Conservation (phyloP, 2,797 vertebrate genomes). For the Galagoides demidoff region DNA sequence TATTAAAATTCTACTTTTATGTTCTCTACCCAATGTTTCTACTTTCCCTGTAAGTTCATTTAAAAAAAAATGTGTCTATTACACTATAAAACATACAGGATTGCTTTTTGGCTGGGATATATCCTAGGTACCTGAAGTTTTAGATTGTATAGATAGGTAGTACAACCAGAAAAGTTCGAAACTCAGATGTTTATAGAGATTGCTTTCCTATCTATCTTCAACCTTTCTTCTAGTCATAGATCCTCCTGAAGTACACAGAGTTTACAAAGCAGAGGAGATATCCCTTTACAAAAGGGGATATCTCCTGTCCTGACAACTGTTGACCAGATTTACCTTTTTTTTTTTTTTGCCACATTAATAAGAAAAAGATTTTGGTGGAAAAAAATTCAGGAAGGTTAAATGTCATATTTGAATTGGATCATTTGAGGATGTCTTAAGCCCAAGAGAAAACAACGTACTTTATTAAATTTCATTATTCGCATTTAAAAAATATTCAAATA, state of each 20-base stretch:
- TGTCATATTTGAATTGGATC: constrained; percentile 54
- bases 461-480: constrained; percentile 62
- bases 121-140: constrained; percentile 17
- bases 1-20: constrained; percentile 5
- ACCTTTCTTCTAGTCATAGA: constrained; percentile 1
- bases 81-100: neutral
- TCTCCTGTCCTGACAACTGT: constrained; percentile 32
- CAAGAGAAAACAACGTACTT: constrained; percentile 63
- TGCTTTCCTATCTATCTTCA: neutral
- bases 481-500: constrained; percentile 59
- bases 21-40: neutral
- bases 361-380: constrained; percentile 49
- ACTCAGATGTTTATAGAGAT: neutral
- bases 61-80: neutral
- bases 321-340: neutral
- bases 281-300: constrained; percentile 23
- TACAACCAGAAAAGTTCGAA: neutral
- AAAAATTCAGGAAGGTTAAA: neutral
- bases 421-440: constrained; percentile 37
- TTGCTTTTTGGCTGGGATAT: neutral
- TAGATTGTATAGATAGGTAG: neutral
- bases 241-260: neutral
- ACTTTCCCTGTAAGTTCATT: neutral
- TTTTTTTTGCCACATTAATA: constrained; percentile 64
- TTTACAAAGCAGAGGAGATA: constrained; percentile 48